Percentiles rank a stretch among this genome's conserved stretches.
Conservation (phyloP, 1,140 invertebrate genomes). For the Atta colombica region DNA sequence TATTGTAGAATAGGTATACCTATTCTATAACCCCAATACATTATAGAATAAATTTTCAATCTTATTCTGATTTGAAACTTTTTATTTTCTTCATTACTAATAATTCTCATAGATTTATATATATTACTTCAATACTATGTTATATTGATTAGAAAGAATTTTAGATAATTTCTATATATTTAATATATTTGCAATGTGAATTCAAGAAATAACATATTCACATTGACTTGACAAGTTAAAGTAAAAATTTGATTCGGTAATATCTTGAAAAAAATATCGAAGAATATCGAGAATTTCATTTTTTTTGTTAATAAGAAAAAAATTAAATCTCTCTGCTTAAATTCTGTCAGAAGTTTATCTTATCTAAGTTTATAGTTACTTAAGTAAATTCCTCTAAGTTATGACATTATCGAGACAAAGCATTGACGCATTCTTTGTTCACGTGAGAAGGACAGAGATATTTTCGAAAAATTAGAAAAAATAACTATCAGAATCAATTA, state of each 20-base stretch:
- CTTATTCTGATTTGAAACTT: neutral
- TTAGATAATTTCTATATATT: neutral
- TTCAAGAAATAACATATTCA: neutral
- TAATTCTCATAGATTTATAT: neutral
- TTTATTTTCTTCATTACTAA: neutral
- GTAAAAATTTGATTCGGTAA: neutral
- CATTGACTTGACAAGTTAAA: neutral
- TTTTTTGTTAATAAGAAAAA: neutral
- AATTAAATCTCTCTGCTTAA: neutral
- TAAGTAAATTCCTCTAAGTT: neutral
- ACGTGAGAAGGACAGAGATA: neutral
- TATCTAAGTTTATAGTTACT: conserved; percentile 3
- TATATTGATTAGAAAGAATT: neutral
- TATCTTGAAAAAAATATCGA: neutral
- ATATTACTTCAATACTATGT: neutral
- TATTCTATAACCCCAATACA: too few relatives aligned
- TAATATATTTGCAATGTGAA: neutral
- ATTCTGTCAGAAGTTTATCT: neutral
- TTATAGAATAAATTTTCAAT: neutral
- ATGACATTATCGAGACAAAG: neutral
- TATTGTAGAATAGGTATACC: neutral
- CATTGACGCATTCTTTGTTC: neutral
- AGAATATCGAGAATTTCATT: neutral
- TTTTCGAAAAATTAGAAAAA: neutral
- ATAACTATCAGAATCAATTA: neutral